Conservation (phyloP, 1,140 invertebrate species). For the Zaprionus ghesquierei region DNA sequence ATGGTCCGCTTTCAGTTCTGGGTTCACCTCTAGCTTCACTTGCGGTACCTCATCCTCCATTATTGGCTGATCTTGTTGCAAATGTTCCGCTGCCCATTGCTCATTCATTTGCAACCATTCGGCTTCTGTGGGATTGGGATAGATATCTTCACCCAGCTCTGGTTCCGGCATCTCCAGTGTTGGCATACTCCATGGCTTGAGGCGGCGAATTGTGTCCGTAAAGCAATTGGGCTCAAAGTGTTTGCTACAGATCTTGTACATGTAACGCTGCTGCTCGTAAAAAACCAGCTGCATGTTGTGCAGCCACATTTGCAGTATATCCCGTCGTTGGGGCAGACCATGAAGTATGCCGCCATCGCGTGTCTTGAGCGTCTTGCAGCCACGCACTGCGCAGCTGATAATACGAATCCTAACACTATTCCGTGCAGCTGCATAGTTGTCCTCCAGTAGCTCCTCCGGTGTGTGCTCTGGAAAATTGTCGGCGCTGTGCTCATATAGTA, state of each 20-base stretch:
- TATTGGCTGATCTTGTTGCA: constrained; percentile 17
- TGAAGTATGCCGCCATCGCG: constrained; percentile 48
- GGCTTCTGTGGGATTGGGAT: constrained; percentile 48
- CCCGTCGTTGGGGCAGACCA: constrained; percentile 45
- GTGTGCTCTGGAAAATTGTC: constrained; percentile 31
- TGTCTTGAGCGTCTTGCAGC: constrained; percentile 41
- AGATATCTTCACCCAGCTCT: background rate
- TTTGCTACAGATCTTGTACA: constrained; percentile 55
- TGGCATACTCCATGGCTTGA: constrained; percentile 60
- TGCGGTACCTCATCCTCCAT: constrained; percentile 30
- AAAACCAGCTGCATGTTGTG: constrained; percentile 53
- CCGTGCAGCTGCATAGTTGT: constrained; percentile 35
- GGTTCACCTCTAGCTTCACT: constrained; percentile 25
- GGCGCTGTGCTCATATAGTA: constrained; percentile 51
- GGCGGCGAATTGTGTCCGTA: constrained; percentile 22
- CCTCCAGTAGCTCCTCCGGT: constrained; percentile 5
- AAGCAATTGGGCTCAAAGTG: constrained; percentile 62
- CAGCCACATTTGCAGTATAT: constrained; percentile 64
- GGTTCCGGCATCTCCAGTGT: constrained; percentile 49
- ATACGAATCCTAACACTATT: constrained; percentile 37
- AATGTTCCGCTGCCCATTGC: background rate
- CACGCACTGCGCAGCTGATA: constrained; percentile 48
- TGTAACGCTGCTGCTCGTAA: constrained; percentile 50
- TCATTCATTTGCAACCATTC: constrained; percentile 49
- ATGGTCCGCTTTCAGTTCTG: background rate